Evolutionary conservation across 1,140 invertebrate species (phyloP).

Genomic region (Arion vulgaris): DNA sequence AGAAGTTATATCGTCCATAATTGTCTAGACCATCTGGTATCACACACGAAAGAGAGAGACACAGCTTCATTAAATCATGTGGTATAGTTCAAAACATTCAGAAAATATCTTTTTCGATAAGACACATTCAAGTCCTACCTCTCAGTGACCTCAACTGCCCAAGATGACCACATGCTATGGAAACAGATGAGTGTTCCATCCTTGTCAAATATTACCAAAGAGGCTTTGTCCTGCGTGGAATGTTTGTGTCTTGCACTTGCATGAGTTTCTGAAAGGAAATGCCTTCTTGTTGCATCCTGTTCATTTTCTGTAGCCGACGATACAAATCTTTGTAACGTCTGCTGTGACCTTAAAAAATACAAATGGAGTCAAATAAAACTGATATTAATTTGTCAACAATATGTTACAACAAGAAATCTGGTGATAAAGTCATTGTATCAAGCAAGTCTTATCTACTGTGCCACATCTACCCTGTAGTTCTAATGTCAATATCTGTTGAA

Average conservation of each 20-base stretch:
- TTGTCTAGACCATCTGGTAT: too few species aligned
- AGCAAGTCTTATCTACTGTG: not conserved
- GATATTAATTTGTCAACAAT: not conserved
- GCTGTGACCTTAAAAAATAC: not conserved
- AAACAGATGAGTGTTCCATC: constrained; percentile 76
- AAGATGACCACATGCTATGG: constrained; percentile 75
- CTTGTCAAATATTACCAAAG: constrained; percentile 75
- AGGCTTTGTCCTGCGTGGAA: constrained; percentile 52
- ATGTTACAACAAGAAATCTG: not conserved
- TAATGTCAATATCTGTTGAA: not conserved
- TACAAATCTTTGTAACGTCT: not conserved
- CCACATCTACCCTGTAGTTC: not conserved
- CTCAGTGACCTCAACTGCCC: constrained; percentile 66
- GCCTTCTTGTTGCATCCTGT: not conserved
- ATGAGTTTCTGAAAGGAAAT: constrained; percentile 45
- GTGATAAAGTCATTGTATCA: not conserved
- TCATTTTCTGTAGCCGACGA: constrained; percentile 1
- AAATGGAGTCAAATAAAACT: not conserved
- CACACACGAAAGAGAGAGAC: too few species aligned
- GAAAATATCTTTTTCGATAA: too few species aligned
- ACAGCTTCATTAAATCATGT: too few species aligned
- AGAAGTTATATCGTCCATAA: too few species aligned
- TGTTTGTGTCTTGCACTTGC: constrained; percentile 55
- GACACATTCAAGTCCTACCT: constrained; percentile 65
- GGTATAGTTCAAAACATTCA: too few species aligned